These are phyloP conservation scores for Ectobius pallidus DNA, from an alignment of 2,888 invertebrate species.

Conservation along the genomic window DNA sequence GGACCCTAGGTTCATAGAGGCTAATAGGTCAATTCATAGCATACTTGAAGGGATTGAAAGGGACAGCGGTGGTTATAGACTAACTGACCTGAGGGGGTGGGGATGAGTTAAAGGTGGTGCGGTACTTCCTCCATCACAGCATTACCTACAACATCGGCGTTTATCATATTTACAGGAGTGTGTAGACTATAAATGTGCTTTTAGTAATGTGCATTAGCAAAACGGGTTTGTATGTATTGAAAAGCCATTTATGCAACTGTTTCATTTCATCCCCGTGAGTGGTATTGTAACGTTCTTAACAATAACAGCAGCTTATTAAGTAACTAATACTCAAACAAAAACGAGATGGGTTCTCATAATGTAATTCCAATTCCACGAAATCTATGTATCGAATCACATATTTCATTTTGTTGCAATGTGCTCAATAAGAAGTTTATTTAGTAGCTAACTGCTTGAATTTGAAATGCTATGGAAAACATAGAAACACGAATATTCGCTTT, in stretches of 20 bases:
- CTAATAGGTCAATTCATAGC: slow-evolving; percentile 60
- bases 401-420: too few species aligned
- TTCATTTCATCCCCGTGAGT: neutral
- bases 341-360: too few species aligned
- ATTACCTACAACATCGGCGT: slow-evolving; percentile 7
- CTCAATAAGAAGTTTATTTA: too few species aligned
- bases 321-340: neutral
- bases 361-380: too few species aligned
- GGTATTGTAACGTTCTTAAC: slow-evolving; percentile 1
- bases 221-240: neutral
- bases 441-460: too few species aligned
- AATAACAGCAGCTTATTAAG: neutral
- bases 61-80: slow-evolving; percentile 12
- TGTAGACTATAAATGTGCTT: neutral
- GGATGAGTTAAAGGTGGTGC: slow-evolving; percentile 43
- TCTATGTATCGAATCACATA: too few species aligned
- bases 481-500: too few species aligned
- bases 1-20: slow-evolving; percentile 50
- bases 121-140: too few species aligned
- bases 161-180: slow-evolving; percentile 15
- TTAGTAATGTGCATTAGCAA: neutral
- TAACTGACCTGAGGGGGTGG: slow-evolving; percentile 34
- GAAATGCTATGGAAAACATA: too few species aligned
- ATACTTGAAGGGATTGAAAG: slow-evolving; percentile 40
- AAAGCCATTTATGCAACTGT: slow-evolving; percentile 8